These are phyloP conservation scores for Drosophila infuscata DNA, from an alignment of 2,888 invertebrate species.

Conservation along the genomic window DNA sequence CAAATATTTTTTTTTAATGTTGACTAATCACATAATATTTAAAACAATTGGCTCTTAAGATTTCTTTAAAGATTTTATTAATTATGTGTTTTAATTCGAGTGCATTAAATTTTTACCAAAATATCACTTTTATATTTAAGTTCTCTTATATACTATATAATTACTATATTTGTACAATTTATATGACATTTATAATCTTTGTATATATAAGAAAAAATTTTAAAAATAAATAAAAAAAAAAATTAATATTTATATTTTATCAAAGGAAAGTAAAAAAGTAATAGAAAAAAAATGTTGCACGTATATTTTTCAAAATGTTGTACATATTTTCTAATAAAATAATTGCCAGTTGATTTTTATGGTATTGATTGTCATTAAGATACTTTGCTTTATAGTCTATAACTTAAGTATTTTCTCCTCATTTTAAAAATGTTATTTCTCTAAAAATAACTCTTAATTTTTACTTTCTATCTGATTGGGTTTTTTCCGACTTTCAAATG, in stretches of 20 bases:
- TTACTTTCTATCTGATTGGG: not conserved
- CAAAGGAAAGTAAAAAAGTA: too few species aligned
- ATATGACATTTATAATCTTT: not conserved
- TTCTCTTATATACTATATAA: not conserved
- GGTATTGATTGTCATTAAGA: too few species aligned
- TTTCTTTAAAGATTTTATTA: not conserved
- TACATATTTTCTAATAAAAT: not conserved
- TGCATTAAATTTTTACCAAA: not conserved
- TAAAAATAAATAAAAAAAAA: not conserved
- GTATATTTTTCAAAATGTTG: not conserved
- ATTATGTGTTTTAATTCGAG: not conserved
- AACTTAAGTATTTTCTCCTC: not conserved
- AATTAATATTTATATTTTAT: not conserved
- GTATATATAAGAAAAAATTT: not conserved
- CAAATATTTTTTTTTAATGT: not conserved
- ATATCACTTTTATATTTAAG: not conserved
- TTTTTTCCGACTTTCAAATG: too few species aligned
- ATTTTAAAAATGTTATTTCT: not conserved
- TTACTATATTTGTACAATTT: not conserved
- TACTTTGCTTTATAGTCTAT: too few species aligned
- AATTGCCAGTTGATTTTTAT: not conserved
- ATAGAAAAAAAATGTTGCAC: too few species aligned
- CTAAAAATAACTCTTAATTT: not conserved
- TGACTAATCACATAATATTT: not conserved
- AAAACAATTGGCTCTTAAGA: not conserved